A percentile compares a stretch with the other conserved stretches of the same genome.
Conservation (phyloP, 2,888 invertebrate species). For the Drosophila kambysellisi region DNA sequence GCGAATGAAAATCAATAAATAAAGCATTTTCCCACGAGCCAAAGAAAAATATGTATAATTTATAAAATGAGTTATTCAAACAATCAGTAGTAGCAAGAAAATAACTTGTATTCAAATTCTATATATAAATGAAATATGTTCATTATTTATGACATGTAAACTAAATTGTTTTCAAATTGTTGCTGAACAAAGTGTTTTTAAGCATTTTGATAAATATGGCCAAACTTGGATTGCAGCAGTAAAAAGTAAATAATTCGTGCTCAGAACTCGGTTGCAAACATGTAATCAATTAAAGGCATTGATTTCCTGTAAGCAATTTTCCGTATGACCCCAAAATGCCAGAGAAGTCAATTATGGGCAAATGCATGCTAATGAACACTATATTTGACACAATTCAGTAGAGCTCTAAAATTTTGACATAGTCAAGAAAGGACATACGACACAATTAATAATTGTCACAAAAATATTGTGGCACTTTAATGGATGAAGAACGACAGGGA, state of each 20-base stretch:
- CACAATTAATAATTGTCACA: constrained; percentile 79
- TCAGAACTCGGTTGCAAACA: background rate
- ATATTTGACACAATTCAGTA: constrained; percentile 24
- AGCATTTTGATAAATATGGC: background rate
- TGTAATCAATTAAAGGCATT: background rate
- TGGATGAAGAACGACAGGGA: constrained; percentile 24
- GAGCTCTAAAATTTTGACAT: constrained; percentile 26
- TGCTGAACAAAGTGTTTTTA: background rate
- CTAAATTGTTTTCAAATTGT: background rate
- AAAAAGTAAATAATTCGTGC: background rate
- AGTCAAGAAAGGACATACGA: constrained; percentile 45
- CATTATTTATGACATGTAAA: background rate
- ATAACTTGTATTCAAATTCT: background rate
- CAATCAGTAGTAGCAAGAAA: background rate
- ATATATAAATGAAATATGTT: background rate
- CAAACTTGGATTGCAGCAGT: no score
- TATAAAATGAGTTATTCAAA: background rate
- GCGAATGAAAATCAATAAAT: background rate
- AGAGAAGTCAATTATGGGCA: constrained; percentile 48
- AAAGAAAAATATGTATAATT: background rate
- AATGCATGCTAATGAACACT: constrained; percentile 50
- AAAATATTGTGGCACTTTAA: constrained; percentile 45
- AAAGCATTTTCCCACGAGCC: background rate
- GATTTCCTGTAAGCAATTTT: constrained; percentile 1
- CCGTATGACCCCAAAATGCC: constrained; percentile 39